phyloP scores from a whole-genome alignment of 2,888 invertebrate species.

The Sympetrum striolatum region DNA sequence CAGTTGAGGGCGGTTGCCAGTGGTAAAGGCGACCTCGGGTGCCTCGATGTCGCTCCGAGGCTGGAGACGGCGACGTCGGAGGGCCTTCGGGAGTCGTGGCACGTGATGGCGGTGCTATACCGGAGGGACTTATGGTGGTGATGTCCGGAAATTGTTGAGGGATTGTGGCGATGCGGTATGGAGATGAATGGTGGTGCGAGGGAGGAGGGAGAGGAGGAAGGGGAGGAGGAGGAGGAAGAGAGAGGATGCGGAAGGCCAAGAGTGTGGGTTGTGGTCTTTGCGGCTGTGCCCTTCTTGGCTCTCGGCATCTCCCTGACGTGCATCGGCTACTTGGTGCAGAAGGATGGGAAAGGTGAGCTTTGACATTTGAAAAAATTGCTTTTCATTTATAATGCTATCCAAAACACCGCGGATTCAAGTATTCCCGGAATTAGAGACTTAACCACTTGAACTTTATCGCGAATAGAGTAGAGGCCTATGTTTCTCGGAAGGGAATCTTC shows the following conservation, averaged over 20 bases:
- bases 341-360: not conserved
- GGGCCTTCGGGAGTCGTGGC: not conserved
- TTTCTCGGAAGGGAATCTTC: too few species aligned
- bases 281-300: conserved; percentile 12
- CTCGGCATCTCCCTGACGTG: conserved; percentile 29
- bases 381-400: too few species aligned
- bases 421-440: too few species aligned
- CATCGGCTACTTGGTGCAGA: not conserved
- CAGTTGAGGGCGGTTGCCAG: not conserved
- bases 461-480: too few species aligned
- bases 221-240: not conserved
- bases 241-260: conserved; percentile 3
- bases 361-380: too few species aligned
- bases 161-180: not conserved
- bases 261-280: not conserved
- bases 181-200: not conserved
- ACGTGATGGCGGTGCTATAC: not conserved
- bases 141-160: not conserved
- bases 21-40: not conserved
- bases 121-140: not conserved
- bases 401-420: too few species aligned
- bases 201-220: not conserved
- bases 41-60: not conserved
- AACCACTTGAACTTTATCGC: too few species aligned
- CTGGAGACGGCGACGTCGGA: not conserved